phyloP scores from a whole-genome alignment of 1,140 invertebrate species.

The Bombus confusus region DNA sequence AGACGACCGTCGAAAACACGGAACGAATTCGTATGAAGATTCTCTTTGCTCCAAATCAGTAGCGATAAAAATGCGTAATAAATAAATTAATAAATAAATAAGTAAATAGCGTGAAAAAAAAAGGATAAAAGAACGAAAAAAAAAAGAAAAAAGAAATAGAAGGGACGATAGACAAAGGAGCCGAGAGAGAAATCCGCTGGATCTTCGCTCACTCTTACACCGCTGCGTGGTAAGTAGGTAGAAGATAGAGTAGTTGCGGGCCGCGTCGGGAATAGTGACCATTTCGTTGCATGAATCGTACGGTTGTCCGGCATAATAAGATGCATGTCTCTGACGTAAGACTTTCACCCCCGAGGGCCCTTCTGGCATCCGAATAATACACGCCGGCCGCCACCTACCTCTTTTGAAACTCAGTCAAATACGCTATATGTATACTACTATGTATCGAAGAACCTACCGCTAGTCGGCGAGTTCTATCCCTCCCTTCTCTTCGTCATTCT shows the following conservation, averaged over 20 bases:
- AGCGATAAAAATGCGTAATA: not conserved
- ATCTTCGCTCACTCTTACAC: not conserved
- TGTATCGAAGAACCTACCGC: not conserved
- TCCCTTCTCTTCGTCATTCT: not conserved
- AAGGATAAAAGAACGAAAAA: not conserved
- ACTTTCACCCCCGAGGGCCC: slow-evolving; percentile 77
- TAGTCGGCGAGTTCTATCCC: not conserved
- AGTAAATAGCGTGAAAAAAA: too few species aligned
- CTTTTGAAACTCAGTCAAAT: slow-evolving; percentile 1
- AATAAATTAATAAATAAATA: too few species aligned
- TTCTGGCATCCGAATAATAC: slow-evolving; percentile 1
- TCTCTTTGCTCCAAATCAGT: not conserved
- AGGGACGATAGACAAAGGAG: not conserved
- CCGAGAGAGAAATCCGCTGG: not conserved
- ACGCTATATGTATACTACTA: not conserved
- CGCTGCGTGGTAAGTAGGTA: not conserved
- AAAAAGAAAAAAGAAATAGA: too few species aligned
- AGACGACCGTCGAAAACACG: not conserved
- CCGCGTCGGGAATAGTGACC: slow-evolving; percentile 19
- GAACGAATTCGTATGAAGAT: not conserved
- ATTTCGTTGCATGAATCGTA: slow-evolving; percentile 66
- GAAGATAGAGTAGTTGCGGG: not conserved
- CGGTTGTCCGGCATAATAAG: slow-evolving; percentile 71
- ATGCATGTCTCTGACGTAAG: slow-evolving; percentile 76
- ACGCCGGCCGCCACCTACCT: not conserved